Percentiles rank a stretch among this genome's conserved stretches.
These are phyloP conservation scores for Sapayoa aenigma DNA, from an alignment of 2,113 vertebrate species.

Conservation along the genomic window DNA sequence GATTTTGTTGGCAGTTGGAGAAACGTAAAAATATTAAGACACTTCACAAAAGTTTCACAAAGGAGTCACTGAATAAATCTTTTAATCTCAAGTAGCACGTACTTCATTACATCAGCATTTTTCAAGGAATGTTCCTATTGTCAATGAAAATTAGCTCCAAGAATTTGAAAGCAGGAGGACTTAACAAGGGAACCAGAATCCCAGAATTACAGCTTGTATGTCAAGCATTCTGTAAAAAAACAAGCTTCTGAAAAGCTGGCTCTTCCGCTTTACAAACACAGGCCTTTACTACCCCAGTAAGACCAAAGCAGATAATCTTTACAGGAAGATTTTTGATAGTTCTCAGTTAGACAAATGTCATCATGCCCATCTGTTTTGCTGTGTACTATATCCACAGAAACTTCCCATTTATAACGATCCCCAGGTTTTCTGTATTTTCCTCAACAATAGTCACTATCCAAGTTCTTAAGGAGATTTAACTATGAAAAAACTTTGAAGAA, in stretches of 20 bases:
- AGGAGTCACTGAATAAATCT: slow-evolving; percentile 58
- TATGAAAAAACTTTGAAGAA: not conserved
- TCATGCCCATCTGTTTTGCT: not conserved
- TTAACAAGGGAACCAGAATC: slow-evolving; percentile 24
- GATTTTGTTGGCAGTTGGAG: slow-evolving; percentile 64
- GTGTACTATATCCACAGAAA: not conserved
- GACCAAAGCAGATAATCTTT: slow-evolving; percentile 3
- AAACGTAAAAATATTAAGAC: slow-evolving; percentile 53
- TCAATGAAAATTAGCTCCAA: slow-evolving; percentile 63
- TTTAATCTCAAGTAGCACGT: slow-evolving; percentile 64
- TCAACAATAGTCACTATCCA: not conserved
- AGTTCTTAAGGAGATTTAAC: not conserved
- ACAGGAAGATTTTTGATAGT: not conserved
- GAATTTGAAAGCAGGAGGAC: slow-evolving; percentile 42
- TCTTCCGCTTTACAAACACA: not conserved
- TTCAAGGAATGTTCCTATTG: slow-evolving; percentile 66
- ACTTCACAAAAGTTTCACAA: slow-evolving; percentile 36
- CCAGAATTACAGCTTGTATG: slow-evolving; percentile 4
- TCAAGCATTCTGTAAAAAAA: slow-evolving; percentile 18
- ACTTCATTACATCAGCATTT: slow-evolving; percentile 68
- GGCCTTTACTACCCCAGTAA: not conserved
- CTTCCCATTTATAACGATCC: not conserved
- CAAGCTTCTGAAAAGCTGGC: slow-evolving; percentile 12
- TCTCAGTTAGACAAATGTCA: slow-evolving; percentile 17
- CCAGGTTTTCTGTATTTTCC: not conserved